Base-by-base conservation (phyloP, 1,140 invertebrate species). In the Drosophila baimaii region DNA sequence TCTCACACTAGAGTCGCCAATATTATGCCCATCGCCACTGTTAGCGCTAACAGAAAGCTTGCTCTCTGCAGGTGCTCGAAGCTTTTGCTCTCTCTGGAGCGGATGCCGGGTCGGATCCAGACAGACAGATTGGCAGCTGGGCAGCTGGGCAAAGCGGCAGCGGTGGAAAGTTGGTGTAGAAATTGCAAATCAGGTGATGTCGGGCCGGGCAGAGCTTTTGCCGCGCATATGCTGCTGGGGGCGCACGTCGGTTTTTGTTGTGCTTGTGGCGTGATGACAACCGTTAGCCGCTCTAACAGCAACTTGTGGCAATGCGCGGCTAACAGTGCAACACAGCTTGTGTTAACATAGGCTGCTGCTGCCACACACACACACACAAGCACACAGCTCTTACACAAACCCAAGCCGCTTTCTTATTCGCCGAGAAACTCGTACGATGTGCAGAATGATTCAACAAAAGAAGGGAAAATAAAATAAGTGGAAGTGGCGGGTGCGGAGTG, bases 121-220 rank as follows among this genome's bases (percentile, higher is more conserved):
- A 15, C n/a, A 39, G 58, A 43, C 65, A 47, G 33, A 41, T 29
- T 37, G 46, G 66, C 61, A 64, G 61, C 37, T 62, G 61, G 51
- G 35, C 35, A 54, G 59, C 43, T 65, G 68, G 55, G 49, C 31
- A 15, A 35, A 33, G 29, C 29, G 29, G 13, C 29, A 21, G 13
- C 29, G 17, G 19, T 77, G 63, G 59, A 71, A 71, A 83, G 65
- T 80, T 61, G 46, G 69, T 82, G 35, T 78, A 88, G 64, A 77
- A 79, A 84, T 71, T 82, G 66, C 77, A 91, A 90, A 90, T 90
- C 89, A 90, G 89, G 89, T 90, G 89, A 90, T 90, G 85, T 51
- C 77, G 65, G 72, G 69, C 51, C 56, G 57, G 52, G 72, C 72
- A 64, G 44, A 77, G 85, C 73, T 84, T 86, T 59, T 52, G 37